A percentile compares a stretch with the other conserved stretches of the same genome.
phyloP scores from a whole-genome alignment of 2,113 vertebrate species.

The Lampris incognitus region DNA sequence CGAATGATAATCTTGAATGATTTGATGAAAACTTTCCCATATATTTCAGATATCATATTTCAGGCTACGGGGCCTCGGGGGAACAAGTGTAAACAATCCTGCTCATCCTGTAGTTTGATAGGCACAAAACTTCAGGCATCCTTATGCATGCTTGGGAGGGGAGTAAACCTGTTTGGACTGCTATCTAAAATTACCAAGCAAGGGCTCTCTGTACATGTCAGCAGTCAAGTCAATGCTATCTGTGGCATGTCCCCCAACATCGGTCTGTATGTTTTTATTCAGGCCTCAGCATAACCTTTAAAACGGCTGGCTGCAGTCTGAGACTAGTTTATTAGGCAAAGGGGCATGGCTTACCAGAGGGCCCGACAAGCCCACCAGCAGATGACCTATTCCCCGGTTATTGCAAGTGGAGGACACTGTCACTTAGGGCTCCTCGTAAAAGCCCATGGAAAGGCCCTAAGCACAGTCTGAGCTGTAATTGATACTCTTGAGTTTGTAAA shows the following conservation, averaged over 20 bases:
- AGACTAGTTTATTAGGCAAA: constrained; percentile 58
- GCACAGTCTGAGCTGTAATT: constrained; percentile 68
- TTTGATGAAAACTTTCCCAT: constrained; percentile 54
- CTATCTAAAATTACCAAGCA: constrained; percentile 73
- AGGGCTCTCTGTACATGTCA: constrained; percentile 58
- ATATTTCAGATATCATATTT: constrained; percentile 43
- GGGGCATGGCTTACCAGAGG: constrained; percentile 41
- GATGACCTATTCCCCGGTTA: constrained; percentile 49
- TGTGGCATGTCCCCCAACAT: constrained; percentile 65
- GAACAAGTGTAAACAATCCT: constrained; percentile 61
- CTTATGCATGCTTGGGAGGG: constrained; percentile 60
- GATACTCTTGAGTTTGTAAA: constrained; percentile 71
- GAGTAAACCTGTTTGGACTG: constrained; percentile 67
- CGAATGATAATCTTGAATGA: constrained; percentile 57
- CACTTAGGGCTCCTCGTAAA: constrained; percentile 66
- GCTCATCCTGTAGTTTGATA: constrained; percentile 71
- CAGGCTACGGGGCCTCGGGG: constrained; percentile 5
- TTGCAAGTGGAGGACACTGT: constrained; percentile 55
- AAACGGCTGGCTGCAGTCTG: constrained; percentile 42
- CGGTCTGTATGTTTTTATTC: constrained; percentile 66
- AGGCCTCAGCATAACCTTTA: constrained; percentile 52
- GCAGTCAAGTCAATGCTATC: constrained; percentile 67
- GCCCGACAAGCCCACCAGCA: constrained; percentile 39
- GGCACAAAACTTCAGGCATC: constrained; percentile 59
- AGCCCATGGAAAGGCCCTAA: constrained; percentile 51